Percentiles rank a stretch among this genome's conserved stretches.
Evolutionary conservation across 1,140 invertebrate genomes (phyloP).

Genomic region (Aradophagus sp.): DNA sequence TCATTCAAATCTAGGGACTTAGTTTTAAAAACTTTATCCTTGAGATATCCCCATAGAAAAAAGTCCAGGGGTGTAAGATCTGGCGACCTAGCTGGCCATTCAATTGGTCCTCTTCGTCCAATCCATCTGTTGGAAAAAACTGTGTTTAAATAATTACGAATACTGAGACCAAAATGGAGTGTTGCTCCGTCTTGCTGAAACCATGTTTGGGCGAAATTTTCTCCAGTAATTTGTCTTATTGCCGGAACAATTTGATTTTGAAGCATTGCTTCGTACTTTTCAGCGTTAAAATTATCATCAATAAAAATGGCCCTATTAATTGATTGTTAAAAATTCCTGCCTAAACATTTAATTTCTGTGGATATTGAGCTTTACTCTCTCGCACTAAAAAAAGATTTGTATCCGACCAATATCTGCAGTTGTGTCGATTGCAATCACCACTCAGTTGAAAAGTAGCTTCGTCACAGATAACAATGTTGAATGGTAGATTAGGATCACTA

Average conservation of each 20-base stretch:
- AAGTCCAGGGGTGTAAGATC: slow-evolving; percentile 14
- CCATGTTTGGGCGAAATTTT: slow-evolving; percentile 12
- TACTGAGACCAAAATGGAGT: slow-evolving; percentile 11
- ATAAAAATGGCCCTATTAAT: slow-evolving; percentile 18
- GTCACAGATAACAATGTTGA: slow-evolving; percentile 23
- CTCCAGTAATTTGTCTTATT: slow-evolving; percentile 23
- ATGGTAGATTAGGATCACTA: slow-evolving; percentile 17
- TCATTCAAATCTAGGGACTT: slow-evolving; percentile 11
- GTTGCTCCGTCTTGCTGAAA: slow-evolving; percentile 17
- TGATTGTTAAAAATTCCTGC: slow-evolving; percentile 15
- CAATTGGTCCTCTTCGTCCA: slow-evolving; percentile 16
- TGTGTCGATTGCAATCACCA: slow-evolving; percentile 18
- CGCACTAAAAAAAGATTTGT: slow-evolving; percentile 18
- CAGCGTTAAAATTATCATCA: slow-evolving; percentile 12
- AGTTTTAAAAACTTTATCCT: slow-evolving; percentile 9
- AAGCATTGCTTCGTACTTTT: slow-evolving; percentile 20
- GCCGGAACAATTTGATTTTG: slow-evolving; percentile 17
- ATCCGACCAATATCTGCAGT: slow-evolving; percentile 17
- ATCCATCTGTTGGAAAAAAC: slow-evolving; percentile 42
- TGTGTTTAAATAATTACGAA: slow-evolving; percentile 15
- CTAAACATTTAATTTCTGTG: slow-evolving; percentile 17
- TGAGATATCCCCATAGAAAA: slow-evolving; percentile 14
- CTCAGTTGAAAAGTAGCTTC: slow-evolving; percentile 14
- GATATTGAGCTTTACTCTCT: slow-evolving; percentile 20
- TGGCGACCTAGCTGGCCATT: too few species aligned